A percentile compares a stretch with the other conserved stretches of the same genome.
phyloP scores from a whole-genome alignment of 2,797 vertebrate genomes.

The Cyclura pinguis region DNA sequence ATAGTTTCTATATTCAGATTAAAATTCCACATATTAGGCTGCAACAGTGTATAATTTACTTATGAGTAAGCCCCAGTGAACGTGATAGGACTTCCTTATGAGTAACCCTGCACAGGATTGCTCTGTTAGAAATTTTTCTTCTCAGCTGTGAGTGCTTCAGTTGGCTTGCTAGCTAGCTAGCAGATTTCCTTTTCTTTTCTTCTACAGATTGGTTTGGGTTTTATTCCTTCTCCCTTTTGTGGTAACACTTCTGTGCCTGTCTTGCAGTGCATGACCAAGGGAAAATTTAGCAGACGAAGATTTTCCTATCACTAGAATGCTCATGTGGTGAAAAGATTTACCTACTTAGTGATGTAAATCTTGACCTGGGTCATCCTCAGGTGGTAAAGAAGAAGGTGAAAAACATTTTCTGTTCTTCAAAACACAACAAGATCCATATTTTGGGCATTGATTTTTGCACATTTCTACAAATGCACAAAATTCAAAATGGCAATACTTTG shows the following conservation, averaged over 20 bases:
- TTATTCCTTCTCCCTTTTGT: neutral
- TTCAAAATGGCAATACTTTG: no score
- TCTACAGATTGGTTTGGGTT: neutral
- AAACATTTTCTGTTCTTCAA: no score
- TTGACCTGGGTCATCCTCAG: no score
- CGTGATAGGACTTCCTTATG: neutral
- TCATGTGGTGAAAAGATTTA: neutral
- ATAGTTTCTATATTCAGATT: conserved; percentile 1
- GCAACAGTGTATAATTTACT: neutral
- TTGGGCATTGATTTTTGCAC: no score
- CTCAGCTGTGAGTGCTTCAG: neutral
- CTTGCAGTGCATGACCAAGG: neutral
- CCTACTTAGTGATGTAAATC: no score
- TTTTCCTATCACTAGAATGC: neutral
- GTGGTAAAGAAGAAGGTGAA: no score
- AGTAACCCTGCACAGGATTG: neutral
- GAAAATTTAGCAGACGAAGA: neutral
- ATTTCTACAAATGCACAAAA: no score
- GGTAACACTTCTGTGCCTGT: neutral
- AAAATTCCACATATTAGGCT: neutral
- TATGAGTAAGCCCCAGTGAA: neutral
- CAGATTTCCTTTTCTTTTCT: no score
- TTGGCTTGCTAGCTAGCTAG: neutral
- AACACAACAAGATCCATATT: no score
- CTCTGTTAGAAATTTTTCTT: neutral